phyloP scores from a whole-genome alignment of 2,113 vertebrate genomes.

The Diglossa brunneiventris region DNA sequence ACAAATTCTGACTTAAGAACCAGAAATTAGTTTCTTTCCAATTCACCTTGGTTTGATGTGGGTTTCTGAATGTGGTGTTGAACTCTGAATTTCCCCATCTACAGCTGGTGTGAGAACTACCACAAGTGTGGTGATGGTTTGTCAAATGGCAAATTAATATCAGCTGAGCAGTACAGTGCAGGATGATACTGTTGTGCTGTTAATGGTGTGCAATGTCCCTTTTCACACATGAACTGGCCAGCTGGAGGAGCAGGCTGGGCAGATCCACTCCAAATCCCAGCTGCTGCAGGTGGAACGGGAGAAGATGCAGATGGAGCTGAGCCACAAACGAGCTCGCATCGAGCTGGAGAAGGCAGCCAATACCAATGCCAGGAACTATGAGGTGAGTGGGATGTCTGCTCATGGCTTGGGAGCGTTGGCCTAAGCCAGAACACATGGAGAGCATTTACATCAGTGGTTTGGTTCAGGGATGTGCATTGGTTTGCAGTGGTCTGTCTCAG shows the following conservation, averaged over 20 bases:
- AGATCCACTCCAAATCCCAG: slow-evolving; percentile 82
- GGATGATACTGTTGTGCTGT: rapidly evolving
- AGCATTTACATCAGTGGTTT: rapidly evolving
- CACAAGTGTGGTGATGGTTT: background rate
- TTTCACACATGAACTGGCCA: slow-evolving; percentile 15
- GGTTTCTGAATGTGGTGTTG: background rate
- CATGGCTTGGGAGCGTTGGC: rapidly evolving
- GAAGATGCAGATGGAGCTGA: slow-evolving; percentile 95
- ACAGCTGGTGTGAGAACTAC: background rate
- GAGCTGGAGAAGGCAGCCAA: slow-evolving; percentile 89
- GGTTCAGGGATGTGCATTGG: background rate
- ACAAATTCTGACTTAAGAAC: background rate
- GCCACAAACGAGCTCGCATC: slow-evolving; percentile 92
- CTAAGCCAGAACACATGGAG: background rate
- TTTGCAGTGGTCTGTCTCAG: background rate
- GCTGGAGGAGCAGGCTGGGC: slow-evolving; percentile 88
- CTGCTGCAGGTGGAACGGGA: slow-evolving; percentile 89
- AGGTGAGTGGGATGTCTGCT: slow-evolving; percentile 71
- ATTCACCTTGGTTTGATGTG: background rate
- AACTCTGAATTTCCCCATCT: background rate
- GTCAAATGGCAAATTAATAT: background rate
- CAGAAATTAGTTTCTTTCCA: background rate
- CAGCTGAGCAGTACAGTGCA: background rate
- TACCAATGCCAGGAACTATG: slow-evolving; percentile 82
- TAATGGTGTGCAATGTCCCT: background rate